Evolutionary conservation across 2,113 vertebrate genomes (phyloP).

Genomic region (Xiphias gladius): DNA sequence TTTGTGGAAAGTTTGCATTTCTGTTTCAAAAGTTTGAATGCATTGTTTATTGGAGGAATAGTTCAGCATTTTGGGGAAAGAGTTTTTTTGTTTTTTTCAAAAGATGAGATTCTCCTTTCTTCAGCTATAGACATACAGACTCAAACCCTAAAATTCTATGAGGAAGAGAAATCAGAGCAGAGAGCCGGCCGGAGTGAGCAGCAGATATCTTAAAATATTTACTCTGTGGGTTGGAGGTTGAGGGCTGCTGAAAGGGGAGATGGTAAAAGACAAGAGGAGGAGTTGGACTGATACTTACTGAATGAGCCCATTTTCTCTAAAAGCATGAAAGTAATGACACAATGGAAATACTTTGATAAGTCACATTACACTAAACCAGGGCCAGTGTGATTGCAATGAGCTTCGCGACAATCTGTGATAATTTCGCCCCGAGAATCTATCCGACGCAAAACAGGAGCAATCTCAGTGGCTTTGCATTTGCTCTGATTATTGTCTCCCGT

Average conservation of each 20-base stretch:
- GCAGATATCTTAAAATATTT: conserved; percentile 63
- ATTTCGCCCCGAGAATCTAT: conserved; percentile 69
- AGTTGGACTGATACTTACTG: conserved; percentile 53
- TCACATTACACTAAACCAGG: conserved; percentile 63
- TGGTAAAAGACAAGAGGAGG: conserved; percentile 39
- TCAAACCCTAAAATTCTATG: conserved; percentile 7
- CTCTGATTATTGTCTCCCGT: conserved; percentile 68
- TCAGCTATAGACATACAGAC: neutral
- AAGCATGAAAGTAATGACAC: conserved; percentile 75
- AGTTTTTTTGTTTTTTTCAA: neutral
- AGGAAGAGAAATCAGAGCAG: conserved; percentile 11
- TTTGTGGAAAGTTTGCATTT: too few relatives aligned
- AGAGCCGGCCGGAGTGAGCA: conserved; percentile 40
- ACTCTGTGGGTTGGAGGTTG: conserved; percentile 33
- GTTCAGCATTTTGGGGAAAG: neutral
- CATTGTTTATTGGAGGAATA: neutral
- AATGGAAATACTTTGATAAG: conserved; percentile 73
- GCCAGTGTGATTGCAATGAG: conserved; percentile 58
- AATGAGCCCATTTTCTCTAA: conserved; percentile 69
- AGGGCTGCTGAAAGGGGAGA: conserved; percentile 26
- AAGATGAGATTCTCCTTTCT: neutral
- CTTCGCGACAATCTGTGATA: conserved; percentile 63
- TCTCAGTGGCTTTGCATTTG: conserved; percentile 65
- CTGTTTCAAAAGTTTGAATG: too few relatives aligned
- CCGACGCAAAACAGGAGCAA: conserved; percentile 51